Conservation (phyloP, 2,113 vertebrate genomes). For the Paralichthys olivaceus region DNA sequence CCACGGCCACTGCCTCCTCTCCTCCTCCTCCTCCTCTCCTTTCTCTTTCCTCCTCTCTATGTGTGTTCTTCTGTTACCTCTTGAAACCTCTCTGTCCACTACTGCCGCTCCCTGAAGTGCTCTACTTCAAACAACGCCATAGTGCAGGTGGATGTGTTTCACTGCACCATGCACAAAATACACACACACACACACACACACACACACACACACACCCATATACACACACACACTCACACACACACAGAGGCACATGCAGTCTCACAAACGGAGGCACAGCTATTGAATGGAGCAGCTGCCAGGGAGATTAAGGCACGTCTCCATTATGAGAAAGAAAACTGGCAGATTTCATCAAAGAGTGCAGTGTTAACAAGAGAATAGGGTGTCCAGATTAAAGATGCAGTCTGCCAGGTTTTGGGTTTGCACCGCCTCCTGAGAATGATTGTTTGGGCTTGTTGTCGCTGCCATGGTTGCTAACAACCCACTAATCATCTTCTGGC, state of each 20-base stretch:
- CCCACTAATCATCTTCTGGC: constrained; percentile 69
- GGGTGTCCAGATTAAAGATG: constrained; percentile 76
- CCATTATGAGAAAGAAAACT: constrained; percentile 73
- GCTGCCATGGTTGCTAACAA: constrained; percentile 73
- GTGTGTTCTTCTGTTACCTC: constrained; percentile 28
- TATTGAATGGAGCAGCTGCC: constrained; percentile 83
- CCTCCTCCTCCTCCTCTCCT: constrained; percentile 6
- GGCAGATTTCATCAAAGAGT: constrained; percentile 78
- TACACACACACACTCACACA: neutral
- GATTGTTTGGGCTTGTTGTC: constrained; percentile 76
- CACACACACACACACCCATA: constrained; percentile 10
- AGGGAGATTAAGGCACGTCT: constrained; percentile 77
- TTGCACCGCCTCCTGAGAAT: constrained; percentile 54
- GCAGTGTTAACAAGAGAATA: constrained; percentile 76
- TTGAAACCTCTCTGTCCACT: constrained; percentile 44
- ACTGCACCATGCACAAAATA: constrained; percentile 14
- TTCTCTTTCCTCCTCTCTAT: constrained; percentile 35
- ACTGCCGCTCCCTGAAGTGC: constrained; percentile 61
- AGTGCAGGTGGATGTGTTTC: constrained; percentile 70
- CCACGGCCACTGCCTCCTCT: neutral
- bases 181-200: constrained; percentile 3
- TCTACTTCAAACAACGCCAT: constrained; percentile 63
- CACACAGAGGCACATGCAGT: constrained; percentile 27
- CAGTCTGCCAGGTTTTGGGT: constrained; percentile 64
- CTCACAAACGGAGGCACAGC: constrained; percentile 62